Conservation (phyloP, 2,888 invertebrate species). For the Holacanthella duospinosa region DNA sequence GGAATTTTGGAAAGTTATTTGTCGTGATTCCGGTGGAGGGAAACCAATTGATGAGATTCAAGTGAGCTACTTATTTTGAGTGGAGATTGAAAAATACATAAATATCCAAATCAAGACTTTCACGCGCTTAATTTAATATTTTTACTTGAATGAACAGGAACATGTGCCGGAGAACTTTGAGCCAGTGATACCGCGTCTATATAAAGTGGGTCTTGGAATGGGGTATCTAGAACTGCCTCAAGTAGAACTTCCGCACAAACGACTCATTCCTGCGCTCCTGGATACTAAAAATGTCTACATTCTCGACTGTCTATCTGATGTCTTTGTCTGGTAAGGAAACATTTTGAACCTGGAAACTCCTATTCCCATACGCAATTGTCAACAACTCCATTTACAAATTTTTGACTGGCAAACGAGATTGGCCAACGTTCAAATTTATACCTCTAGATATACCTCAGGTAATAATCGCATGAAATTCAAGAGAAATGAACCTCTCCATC, state of each 20-base stretch:
- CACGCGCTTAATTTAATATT: too few relatives aligned
- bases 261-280: slow-evolving; percentile 64
- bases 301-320: slow-evolving; percentile 83
- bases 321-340: slow-evolving; percentile 76
- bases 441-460: too few relatives aligned
- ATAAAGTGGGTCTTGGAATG: slow-evolving; percentile 94
- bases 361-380: too few relatives aligned
- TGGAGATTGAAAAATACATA: too few relatives aligned
- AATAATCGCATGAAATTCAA: too few relatives aligned
- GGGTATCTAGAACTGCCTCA: slow-evolving; percentile 97
- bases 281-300: slow-evolving; percentile 90
- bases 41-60: background rate
- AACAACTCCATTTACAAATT: too few relatives aligned
- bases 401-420: too few relatives aligned
- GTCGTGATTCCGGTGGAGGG: background rate
- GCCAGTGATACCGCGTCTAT: slow-evolving; percentile 63
- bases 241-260: slow-evolving; percentile 64
- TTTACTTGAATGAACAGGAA: slow-evolving; percentile 53
- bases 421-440: too few relatives aligned
- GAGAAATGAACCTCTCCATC: too few relatives aligned
- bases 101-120: too few relatives aligned
- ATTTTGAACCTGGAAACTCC: background rate
- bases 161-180: slow-evolving; percentile 58
- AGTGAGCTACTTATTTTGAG: background rate
- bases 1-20: slow-evolving; percentile 71